Evolutionary conservation across 2,113 vertebrate species (phyloP), one percentile per base, ranked within the genome.

Genomic region (Phalacrocorax carbo): DNA sequence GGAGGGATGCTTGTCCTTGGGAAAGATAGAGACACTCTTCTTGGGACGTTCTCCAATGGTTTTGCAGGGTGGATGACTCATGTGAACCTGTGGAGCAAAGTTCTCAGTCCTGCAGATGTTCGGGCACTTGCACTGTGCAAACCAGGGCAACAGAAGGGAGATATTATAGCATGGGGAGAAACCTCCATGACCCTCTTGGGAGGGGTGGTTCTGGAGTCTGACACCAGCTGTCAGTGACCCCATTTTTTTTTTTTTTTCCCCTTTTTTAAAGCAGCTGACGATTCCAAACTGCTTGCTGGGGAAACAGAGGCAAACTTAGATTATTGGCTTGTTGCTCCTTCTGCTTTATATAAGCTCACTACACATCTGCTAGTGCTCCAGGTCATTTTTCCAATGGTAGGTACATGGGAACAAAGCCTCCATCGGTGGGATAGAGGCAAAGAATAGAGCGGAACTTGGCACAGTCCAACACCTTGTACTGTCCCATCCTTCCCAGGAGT

Each of bases 11-110:
- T 98, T 29, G 77, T 99, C 21, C 96, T 99, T 4, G 99, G 99
- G 6, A 99, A 98, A 73, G 97, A 98, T 73, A 98, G 98, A 91
- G 98, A 98, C 25, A 85, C 97, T 5, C 95, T 98, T 44, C 97
- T 98, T 29, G 98, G 98, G 29, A 97, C 98, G 3, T 98, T 98
- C 34, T 93, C 90, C 4, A 97, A 98, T 0, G 95, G 97, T 4
- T 99, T 99, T 42, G 94, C 95, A 1, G 98, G 99, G 2, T 95
- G 98, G 90, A 94, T 99, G 98, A 98, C 97, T 1, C 97, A 97
- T 2, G 84, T 99, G 82, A 98, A 98, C 54, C 77, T 99, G 65
- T 99, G 99, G 98, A 98, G 99, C 97, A 98, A 97, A 2, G 97
- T 98, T 8, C 97, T 99, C 15, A 90, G 92, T 26, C 75, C 96